Base-by-base conservation (phyloP, 2,113 vertebrate species). In the Centropus unirufus region DNA sequence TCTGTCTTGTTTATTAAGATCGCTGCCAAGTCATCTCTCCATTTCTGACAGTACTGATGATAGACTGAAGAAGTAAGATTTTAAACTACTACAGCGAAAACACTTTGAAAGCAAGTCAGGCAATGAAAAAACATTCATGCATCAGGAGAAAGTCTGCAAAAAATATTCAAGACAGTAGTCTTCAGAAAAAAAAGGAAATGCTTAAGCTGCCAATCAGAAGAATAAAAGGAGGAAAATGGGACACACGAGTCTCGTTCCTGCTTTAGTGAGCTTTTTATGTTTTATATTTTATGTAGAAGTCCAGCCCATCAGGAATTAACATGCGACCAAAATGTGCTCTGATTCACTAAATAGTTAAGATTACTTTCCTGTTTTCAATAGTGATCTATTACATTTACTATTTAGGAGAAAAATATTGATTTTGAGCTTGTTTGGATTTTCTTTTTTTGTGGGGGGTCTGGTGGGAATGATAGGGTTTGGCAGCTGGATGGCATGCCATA, bases 401-500 rank as follows among this genome's bases (percentile, higher is more conserved):
- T 74, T 74, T 55, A 70, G 34, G 16, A 57, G 11, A 8, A 54
- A 77, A 24, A 6, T 83, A 11, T 16, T 69, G 11, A 10, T 76
- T 17, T 68, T 66, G 7, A 3, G 3, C 3, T 22, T 68, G 4
- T 59, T 29, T 66, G 24, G 4, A 11, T 5, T 6, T 29, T 47
- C 39, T 12, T 68, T 73, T 24, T 42, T 19, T 30, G 2, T 3
- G 11, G 9, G 2, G 1, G 8, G 26, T 26, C 20, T 49, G 2
- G 12, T 34, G 11, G 5, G 15, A 23, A 22, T 10, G 11, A 49
- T 44, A 30, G 4, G 19, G 11, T 40, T 81, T 58, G 20, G 20
- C 83, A 40, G 32, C 13, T 59, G 23, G 11, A 36, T 44, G 18
- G 6, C 29, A 77, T 14, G 6, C 11, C 36, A 34, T 5, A 32